These are phyloP conservation scores for Syndactyla subalaris DNA, from an alignment of 2,797 vertebrate genomes.

Conservation along the genomic window DNA sequence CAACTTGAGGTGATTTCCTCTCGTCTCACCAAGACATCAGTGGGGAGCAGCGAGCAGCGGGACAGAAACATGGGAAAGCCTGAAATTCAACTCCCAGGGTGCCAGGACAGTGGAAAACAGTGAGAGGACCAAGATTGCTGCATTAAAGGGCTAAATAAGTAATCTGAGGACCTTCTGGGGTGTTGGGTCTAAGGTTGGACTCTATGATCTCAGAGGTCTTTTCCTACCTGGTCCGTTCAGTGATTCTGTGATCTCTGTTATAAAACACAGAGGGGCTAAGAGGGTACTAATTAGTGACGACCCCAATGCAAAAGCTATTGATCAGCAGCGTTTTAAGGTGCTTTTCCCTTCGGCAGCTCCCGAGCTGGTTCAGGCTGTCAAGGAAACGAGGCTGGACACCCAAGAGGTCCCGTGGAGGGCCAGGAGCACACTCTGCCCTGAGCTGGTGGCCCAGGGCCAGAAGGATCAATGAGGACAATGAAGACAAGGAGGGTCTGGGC, in stretches of 20 bases:
- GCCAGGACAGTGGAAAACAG: fast-evolving
- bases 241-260: background rate
- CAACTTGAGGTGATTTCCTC: background rate
- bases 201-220: background rate
- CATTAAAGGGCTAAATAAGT: fast-evolving
- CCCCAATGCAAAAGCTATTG: background rate
- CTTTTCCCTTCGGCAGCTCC: background rate
- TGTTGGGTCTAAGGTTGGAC: background rate
- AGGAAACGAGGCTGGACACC: background rate
- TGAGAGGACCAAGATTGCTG: fast-evolving
- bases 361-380: background rate
- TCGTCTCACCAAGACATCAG: background rate
- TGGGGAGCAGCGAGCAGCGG: no score
- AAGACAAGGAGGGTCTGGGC: background rate
- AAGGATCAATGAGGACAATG: no score
- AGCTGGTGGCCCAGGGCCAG: background rate
- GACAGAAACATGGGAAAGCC: fast-evolving
- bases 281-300: background rate
- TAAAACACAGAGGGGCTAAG: background rate
- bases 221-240: background rate
- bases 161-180: background rate
- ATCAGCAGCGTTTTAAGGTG: background rate
- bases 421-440: fast-evolving
- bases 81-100: background rate
- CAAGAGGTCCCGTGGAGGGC: fast-evolving